phyloP scores from a whole-genome alignment of 2,888 invertebrate genomes.

The Microplitis manilae region DNA sequence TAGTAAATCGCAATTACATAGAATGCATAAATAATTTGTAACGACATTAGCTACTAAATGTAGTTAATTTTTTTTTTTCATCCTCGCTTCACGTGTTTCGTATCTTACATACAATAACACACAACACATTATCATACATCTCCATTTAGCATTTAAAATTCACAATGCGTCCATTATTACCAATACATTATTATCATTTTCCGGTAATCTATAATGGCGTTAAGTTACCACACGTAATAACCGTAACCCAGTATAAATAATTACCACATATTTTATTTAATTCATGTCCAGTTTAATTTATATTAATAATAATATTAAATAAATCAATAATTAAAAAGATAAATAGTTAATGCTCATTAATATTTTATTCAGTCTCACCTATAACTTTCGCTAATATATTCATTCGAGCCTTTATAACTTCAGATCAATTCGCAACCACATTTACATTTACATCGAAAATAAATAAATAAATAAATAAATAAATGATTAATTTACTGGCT shows the following conservation, averaged over 20 bases:
- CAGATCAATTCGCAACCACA: no score
- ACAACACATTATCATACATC: background rate
- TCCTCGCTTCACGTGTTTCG: background rate
- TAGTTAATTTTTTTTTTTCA: background rate
- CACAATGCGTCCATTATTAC: background rate
- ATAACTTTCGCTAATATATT: no score
- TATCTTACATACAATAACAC: background rate
- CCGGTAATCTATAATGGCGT: background rate
- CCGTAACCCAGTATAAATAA: background rate
- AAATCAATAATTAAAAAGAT: background rate
- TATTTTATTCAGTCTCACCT: no score
- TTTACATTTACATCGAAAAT: background rate
- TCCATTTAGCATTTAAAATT: background rate
- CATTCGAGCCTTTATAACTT: no score
- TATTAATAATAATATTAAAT: background rate
- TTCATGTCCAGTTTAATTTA: no score
- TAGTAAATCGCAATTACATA: background rate
- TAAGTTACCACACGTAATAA: background rate
- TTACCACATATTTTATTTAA: background rate
- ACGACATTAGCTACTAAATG: background rate
- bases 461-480: background rate
- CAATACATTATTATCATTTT: background rate
- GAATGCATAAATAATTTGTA: background rate
- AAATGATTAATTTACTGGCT: background rate
- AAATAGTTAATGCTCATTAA: no score